Percentiles rank a stretch among this genome's conserved stretches.
These are phyloP conservation scores for Meloidogyne floridensis DNA, from an alignment of 1,140 invertebrate species.

Conservation along the genomic window DNA sequence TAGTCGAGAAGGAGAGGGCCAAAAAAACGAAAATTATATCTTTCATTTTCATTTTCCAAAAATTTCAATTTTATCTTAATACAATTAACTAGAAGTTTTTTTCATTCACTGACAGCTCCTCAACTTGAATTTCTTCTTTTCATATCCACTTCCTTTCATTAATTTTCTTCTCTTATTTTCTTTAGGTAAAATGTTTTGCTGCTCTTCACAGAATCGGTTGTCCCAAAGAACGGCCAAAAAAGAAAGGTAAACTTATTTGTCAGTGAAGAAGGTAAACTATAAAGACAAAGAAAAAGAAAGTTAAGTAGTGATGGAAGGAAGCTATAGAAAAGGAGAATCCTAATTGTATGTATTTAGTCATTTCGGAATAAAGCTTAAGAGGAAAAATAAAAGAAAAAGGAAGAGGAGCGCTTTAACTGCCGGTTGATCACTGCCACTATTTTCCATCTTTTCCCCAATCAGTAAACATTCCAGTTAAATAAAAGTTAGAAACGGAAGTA, in stretches of 20 bases:
- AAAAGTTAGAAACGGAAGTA: not conserved
- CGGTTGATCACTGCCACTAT: not conserved
- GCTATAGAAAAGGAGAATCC: not conserved
- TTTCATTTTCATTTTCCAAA: not conserved
- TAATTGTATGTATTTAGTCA: conserved; percentile 1
- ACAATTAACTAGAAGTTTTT: not conserved
- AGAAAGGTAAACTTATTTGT: not conserved
- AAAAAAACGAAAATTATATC: not conserved
- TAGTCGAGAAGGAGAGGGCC: not conserved
- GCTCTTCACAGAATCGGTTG: not conserved
- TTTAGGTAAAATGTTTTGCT: conserved; percentile 2
- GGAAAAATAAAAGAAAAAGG: not conserved
- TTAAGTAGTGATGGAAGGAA: not conserved
- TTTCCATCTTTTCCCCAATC: not conserved
- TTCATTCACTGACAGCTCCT: conserved; percentile 4
- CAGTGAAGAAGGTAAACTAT: not conserved
- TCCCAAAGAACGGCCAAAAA: not conserved
- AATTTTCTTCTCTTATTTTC: not conserved
- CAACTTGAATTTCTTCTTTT: conserved; percentile 1
- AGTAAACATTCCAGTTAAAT: not conserved
- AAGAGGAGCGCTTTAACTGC: not conserved
- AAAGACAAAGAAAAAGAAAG: not conserved
- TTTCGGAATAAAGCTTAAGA: not conserved
- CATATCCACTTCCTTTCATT: not conserved
- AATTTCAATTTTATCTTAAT: conserved; percentile 4